Percentiles rank a stretch among this genome's conserved stretches.
Conservation (phyloP, 1,140 invertebrate species). For the Zelostemma sp. region DNA sequence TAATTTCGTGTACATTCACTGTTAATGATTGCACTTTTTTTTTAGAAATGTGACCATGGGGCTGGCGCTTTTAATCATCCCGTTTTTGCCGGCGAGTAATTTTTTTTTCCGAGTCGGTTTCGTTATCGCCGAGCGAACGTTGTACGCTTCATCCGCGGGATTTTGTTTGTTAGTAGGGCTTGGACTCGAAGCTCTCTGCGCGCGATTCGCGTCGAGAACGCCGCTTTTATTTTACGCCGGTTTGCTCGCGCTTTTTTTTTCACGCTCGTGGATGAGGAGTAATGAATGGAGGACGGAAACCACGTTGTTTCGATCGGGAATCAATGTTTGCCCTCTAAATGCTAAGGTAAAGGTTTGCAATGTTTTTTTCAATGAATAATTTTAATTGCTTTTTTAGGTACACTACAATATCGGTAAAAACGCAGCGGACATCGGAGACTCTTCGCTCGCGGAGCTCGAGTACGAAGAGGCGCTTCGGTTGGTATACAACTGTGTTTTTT, state of each 20-base stretch:
- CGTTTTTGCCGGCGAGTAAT: slow-evolving; percentile 94
- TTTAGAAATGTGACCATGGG: slow-evolving; percentile 75
- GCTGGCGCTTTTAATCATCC: slow-evolving; percentile 80
- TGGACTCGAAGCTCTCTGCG: slow-evolving; percentile 64
- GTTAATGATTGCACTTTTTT: too few species aligned
- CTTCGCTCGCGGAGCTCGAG: slow-evolving; percentile 77
- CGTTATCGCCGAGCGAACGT: slow-evolving; percentile 88
- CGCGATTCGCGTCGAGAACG: slow-evolving; percentile 20
- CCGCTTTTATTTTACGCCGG: slow-evolving; percentile 57
- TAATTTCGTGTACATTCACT: not conserved
- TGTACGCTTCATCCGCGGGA: slow-evolving; percentile 90
- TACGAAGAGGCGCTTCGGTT: slow-evolving; percentile 85
- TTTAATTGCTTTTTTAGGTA: too few species aligned
- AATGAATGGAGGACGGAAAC: slow-evolving; percentile 85
- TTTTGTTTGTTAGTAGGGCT: slow-evolving; percentile 83
- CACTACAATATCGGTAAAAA: slow-evolving; percentile 96
- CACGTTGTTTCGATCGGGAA: slow-evolving; percentile 78
- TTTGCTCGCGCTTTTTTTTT: slow-evolving; percentile 72
- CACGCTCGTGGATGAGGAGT: slow-evolving; percentile 79
- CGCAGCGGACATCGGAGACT: slow-evolving; percentile 81
- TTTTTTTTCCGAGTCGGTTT: slow-evolving; percentile 92
- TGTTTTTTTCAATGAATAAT: too few species aligned
- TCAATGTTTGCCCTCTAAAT: slow-evolving; percentile 86
- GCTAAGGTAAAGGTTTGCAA: too few species aligned
- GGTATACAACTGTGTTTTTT: not conserved